Evolutionary conservation across 2,797 vertebrate species (phyloP).

Genomic region (Glyptemys insculpta): DNA sequence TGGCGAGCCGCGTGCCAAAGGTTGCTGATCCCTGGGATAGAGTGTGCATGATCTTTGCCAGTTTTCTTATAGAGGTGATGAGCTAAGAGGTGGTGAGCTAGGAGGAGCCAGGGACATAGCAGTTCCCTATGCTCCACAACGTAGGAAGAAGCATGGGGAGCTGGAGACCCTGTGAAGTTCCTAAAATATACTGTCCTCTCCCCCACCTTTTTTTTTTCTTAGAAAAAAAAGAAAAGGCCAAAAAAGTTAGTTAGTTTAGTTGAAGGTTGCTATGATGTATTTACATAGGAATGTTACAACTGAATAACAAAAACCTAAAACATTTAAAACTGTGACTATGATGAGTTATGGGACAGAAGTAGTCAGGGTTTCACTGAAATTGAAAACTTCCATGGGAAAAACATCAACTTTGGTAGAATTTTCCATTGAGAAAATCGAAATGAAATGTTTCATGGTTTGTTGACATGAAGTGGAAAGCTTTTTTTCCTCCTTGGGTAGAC

Average conservation of each 20-base stretch:
- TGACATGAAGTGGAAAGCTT: neutral
- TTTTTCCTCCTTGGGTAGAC: neutral
- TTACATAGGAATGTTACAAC: neutral
- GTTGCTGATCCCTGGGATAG: too few relatives aligned
- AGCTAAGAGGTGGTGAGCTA: neutral
- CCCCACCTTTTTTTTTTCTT: neutral
- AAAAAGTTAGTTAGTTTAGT: neutral
- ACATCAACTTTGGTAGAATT: neutral
- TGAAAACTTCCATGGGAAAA: rapidly evolving
- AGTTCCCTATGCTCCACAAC: neutral
- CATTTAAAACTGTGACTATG: neutral
- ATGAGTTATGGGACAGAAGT: neutral
- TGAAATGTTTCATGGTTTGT: rapidly evolving
- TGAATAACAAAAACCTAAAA: neutral
- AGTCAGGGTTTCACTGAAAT: neutral
- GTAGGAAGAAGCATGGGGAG: neutral
- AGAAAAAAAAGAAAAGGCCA: neutral
- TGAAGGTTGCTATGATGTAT: neutral
- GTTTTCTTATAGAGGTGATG: neutral
- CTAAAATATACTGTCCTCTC: neutral
- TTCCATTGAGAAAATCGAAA: neutral
- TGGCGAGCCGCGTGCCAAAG: too few relatives aligned
- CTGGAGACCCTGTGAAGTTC: neutral
- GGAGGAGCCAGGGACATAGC: neutral
- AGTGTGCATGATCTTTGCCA: neutral